Evolutionary conservation across 2,797 vertebrate genomes (phyloP).

Genomic region (Gorsachius magnificus): DNA sequence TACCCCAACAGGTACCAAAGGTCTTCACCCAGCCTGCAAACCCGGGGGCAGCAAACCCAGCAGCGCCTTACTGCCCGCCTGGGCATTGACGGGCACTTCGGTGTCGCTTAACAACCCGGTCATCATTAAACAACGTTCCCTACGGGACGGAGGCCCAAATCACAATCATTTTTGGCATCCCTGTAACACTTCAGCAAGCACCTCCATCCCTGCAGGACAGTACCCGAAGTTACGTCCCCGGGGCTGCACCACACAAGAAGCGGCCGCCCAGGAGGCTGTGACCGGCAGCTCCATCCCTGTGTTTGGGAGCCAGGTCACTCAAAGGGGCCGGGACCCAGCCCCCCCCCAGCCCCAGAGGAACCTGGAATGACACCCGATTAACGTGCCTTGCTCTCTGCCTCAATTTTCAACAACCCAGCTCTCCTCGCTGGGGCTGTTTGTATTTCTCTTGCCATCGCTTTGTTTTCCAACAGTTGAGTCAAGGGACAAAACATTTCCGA

Average conservation of each 20-base stretch:
- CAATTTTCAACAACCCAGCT: background rate
- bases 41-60: background rate
- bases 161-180: background rate
- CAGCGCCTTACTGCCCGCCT: background rate
- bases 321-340: background rate
- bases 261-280: too few relatives aligned
- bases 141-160: background rate
- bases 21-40: conserved; percentile 37
- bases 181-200: background rate
- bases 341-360: too few relatives aligned
- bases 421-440: background rate
- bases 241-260: background rate
- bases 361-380: too few relatives aligned
- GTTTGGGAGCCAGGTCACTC: background rate
- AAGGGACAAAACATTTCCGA: background rate
- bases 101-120: background rate
- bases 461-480: background rate
- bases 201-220: rapidly evolving
- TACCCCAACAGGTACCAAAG: conserved; percentile 60
- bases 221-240: background rate
- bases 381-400: background rate
- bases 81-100: background rate
- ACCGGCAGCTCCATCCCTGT: background rate
- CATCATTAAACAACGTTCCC: background rate
- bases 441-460: background rate